Base-by-base conservation (phyloP, 2,888 invertebrate species). In the Stenurella melanura region DNA sequence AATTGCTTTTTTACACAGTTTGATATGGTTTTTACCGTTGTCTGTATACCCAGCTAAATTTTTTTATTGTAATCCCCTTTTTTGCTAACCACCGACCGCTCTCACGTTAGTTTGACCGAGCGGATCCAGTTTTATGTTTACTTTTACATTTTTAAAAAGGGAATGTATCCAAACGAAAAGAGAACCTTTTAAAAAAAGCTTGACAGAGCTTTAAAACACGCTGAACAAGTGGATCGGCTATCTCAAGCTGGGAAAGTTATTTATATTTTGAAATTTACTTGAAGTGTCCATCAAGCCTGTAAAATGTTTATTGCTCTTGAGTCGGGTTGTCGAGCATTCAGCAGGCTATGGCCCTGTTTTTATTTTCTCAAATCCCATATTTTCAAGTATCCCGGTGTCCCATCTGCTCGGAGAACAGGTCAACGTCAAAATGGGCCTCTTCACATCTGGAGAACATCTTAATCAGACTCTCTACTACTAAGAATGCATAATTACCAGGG, bases 201-300 rank as follows among this genome's bases (percentile, higher is more conserved):
- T 7, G 21, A 58, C 19, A 58, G 21, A 19, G 19, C 21, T 21
- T 21, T 58, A 58, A 21, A 58, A 58, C 12, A 12, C 58, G 18
- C 7, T 15, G 56, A 58, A 58, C 58, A 58, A 58, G 58, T 58
- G 58, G 58, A 58, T 58, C 58, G 58, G 10, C 21, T 21, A 50
- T 50, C 50, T 50, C n/a, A 50, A 50, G 50, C 58, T 58, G 58
- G 21, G 58, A 58, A 19, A 58, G 58, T 21, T 58, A 58, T 58
- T 58, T 58, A 58, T 58, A 19, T 58, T 58, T 19, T 5, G 18
- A 73, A 64, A 57, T 73, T 64, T 66, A 56, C 56, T 70, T 75
- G 70, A 75, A 75, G 75, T 75, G 57, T 75, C 63, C 75, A 70
- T 71, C 70, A 70, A 73, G 66, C 12, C 66, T 66, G 73, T 54